Evolutionary conservation across 2,113 vertebrate genomes (phyloP).

Genomic region (Microcebus griseorufus): DNA sequence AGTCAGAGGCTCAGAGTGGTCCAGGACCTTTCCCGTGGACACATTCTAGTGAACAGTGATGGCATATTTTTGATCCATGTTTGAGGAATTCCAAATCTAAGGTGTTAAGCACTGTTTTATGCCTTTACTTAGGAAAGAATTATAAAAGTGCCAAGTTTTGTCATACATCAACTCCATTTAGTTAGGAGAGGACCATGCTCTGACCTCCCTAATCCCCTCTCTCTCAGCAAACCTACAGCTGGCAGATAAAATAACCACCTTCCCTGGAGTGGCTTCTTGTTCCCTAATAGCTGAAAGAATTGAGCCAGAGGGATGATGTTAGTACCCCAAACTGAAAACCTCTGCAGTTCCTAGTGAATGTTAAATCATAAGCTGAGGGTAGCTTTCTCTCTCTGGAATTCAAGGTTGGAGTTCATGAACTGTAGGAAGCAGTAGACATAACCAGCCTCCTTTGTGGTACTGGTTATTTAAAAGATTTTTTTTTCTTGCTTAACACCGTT

Average conservation of each 20-base stretch:
- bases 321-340: not conserved
- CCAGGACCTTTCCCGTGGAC: not conserved
- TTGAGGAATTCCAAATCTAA: constrained; percentile 16
- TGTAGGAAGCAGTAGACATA: not conserved
- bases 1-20: not conserved
- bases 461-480: not conserved
- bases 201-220: not conserved
- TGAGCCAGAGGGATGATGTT: constrained; percentile 15
- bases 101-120: not conserved
- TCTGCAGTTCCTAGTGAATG: not conserved
- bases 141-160: not conserved
- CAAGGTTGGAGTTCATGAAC: constrained; percentile 49
- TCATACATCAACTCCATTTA: constrained; percentile 46
- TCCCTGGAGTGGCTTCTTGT: constrained; percentile 14
- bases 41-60: not conserved
- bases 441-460: not conserved
- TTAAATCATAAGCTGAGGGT: not conserved
- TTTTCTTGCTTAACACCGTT: constrained; percentile 2
- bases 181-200: not conserved
- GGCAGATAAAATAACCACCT: constrained; percentile 11
- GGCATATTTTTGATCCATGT: not conserved
- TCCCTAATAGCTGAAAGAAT: not conserved
- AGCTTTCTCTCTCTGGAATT: constrained; percentile 34
- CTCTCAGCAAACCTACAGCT: constrained; percentile 41
- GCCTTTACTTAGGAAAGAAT: constrained; percentile 20